phyloP scores from a whole-genome alignment of 2,888 invertebrate species.

The Augiades crinisus region DNA sequence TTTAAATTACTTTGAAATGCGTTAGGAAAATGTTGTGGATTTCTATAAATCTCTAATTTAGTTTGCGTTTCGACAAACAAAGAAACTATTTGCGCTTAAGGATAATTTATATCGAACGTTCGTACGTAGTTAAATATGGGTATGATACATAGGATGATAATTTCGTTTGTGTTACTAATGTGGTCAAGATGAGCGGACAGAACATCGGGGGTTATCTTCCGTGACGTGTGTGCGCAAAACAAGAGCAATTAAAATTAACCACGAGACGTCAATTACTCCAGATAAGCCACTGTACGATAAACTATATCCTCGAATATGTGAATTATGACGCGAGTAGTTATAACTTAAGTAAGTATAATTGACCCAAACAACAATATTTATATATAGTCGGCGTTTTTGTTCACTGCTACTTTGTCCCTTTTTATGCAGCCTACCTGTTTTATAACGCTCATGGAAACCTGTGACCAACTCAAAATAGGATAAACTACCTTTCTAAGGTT shows the following conservation, averaged over 20 bases:
- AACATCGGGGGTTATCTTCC: constrained; percentile 25
- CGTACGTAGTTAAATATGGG: background rate
- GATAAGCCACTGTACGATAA: background rate
- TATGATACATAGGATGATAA: constrained; percentile 10
- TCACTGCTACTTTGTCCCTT: no score
- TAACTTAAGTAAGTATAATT: background rate
- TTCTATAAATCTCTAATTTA: background rate
- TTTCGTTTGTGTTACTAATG: background rate
- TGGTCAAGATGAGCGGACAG: constrained; percentile 25
- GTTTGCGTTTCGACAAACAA: background rate
- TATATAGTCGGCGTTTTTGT: no score
- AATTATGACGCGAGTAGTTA: background rate
- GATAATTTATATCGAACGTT: background rate
- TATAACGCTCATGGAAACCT: no score
- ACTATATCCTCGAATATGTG: background rate
- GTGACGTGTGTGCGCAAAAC: constrained; percentile 24
- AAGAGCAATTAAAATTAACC: constrained; percentile 25
- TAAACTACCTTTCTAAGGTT: no score
- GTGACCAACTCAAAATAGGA: no score
- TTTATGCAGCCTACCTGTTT: background rate
- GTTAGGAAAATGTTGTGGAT: background rate
- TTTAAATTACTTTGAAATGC: constrained; percentile 16
- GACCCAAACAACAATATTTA: background rate
- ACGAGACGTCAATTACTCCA: constrained; percentile 10
- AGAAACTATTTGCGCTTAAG: background rate